A percentile compares a stretch with the other conserved stretches of the same genome.
These are phyloP conservation scores for Notiomystis cincta DNA, from an alignment of 2,113 vertebrate species.

Conservation along the genomic window DNA sequence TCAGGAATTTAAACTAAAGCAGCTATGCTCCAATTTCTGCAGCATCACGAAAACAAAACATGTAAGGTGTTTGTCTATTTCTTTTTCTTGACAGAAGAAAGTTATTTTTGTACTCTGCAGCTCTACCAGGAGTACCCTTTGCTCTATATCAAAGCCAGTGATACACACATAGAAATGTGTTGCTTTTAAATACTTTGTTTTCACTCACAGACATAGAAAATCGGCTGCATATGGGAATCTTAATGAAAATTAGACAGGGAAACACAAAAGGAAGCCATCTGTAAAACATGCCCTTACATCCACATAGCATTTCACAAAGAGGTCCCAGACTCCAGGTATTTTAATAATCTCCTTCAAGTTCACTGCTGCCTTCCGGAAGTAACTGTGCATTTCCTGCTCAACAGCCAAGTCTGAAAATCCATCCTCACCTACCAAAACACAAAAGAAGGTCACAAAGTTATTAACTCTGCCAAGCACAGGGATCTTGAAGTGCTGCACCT, in stretches of 20 bases:
- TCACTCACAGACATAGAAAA: background rate
- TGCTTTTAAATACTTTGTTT: background rate
- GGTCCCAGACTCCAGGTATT: conserved; percentile 90
- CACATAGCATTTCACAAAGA: conserved; percentile 85
- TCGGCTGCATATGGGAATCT: background rate
- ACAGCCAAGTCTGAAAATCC: conserved; percentile 40
- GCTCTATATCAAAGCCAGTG: background rate
- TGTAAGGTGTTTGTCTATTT: background rate
- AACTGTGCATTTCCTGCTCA: conserved; percentile 73
- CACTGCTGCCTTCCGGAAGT: conserved; percentile 82
- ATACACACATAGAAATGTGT: background rate
- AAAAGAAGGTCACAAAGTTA: background rate
- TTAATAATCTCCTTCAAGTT: conserved; percentile 78
- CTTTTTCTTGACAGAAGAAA: background rate
- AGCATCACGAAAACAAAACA: background rate
- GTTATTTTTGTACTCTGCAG: background rate
- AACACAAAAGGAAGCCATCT: background rate
- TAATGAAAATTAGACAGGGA: background rate
- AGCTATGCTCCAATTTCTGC: background rate
- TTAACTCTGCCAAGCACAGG: background rate
- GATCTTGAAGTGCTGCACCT: background rate
- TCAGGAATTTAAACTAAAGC: background rate
- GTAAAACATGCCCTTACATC: conserved; percentile 73
- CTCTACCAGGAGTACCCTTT: background rate
- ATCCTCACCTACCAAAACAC: conserved; percentile 54